Base-by-base conservation (phyloP, 2,888 invertebrate genomes). In the Leucozona laternaria region DNA sequence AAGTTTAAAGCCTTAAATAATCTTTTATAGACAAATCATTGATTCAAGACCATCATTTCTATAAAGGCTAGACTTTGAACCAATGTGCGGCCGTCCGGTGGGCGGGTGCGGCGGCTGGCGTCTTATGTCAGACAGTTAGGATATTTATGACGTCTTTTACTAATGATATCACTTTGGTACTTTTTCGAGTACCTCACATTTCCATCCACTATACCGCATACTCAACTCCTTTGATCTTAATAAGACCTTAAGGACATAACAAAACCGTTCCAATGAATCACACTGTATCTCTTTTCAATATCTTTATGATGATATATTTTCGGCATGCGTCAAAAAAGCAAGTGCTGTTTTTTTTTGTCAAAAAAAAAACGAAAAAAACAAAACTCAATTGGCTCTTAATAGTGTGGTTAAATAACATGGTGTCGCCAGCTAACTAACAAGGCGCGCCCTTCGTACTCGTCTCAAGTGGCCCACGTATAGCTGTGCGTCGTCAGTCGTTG, bases 391-490 rank as follows among this genome's bases (percentile, higher is more conserved):
- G 81, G 40, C 62, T 57, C 75, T 48, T 86, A 86, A 86, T 82
- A 71, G 86, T 86, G 86, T 79, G 86, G 82, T 82, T 86, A 86
- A 86, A 86, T 86, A 86, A 86, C 78, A 86, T 86, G 82, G 86
- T 86, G 86, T 82, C 86, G 86, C 86, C 82, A 82, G 86, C 86
- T 78, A 82, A 60, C 86, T 86, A 86, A 86, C 82, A 79, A 86
- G 82, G 71, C 78, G 86, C 86, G 86, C 86, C 86, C 86, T 82
- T 82, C 37, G 53, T 86, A 82, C 71, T 82, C 73, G 86, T 79
- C 82, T 86, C 86, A 86, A 86, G 86, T 86, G 82, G 40, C 17
- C 28, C 28, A 15, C 37, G 57, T 71, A 60, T 11, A 66, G 31
- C 13, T 3, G 13, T 15, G 0, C 10, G 11, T 34, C 34, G 34